Conservation (phyloP, 2,888 invertebrate genomes). For the Andrena hattorfiana region DNA sequence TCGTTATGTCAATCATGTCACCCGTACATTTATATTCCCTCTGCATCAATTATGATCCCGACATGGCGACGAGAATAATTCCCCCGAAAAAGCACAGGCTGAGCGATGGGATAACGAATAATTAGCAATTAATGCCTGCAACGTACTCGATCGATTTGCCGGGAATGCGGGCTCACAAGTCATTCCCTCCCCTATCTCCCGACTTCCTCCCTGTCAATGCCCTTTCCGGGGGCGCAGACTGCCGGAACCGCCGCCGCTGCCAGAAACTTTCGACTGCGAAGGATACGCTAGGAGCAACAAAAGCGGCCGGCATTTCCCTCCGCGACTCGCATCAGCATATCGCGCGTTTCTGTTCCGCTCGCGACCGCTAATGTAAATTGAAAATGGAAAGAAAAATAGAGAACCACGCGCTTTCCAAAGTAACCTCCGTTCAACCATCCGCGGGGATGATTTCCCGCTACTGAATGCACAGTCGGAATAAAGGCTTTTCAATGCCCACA, state of each 20-base stretch:
- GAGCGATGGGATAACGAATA: constrained; percentile 4
- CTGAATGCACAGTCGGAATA: neutral
- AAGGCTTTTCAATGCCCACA: neutral
- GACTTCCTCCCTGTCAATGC: constrained; percentile 39
- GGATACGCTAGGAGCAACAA: constrained; percentile 35
- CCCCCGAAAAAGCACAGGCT: neutral
- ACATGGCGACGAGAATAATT: neutral
- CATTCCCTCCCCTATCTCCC: constrained; percentile 14
- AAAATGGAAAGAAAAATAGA: neutral
- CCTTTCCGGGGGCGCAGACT: constrained; percentile 38
- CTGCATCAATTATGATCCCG: neutral
- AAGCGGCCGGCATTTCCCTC: constrained; percentile 29
- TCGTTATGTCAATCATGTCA: too few relatives aligned
- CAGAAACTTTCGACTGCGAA: constrained; percentile 32
- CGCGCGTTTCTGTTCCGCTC: neutral
- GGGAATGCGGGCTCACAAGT: constrained; percentile 15
- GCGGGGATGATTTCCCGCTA: neutral
- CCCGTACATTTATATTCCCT: too few relatives aligned
- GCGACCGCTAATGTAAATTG: neutral
- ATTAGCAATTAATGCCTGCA: constrained; percentile 42
- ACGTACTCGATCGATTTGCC: constrained; percentile 37
- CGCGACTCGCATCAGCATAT: constrained; percentile 34
- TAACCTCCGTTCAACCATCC: neutral
- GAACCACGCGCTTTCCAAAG: neutral
- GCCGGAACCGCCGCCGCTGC: constrained; percentile 17